phyloP scores from a whole-genome alignment of 2,888 invertebrate genomes.

The Stegana nigrithorax region DNA sequence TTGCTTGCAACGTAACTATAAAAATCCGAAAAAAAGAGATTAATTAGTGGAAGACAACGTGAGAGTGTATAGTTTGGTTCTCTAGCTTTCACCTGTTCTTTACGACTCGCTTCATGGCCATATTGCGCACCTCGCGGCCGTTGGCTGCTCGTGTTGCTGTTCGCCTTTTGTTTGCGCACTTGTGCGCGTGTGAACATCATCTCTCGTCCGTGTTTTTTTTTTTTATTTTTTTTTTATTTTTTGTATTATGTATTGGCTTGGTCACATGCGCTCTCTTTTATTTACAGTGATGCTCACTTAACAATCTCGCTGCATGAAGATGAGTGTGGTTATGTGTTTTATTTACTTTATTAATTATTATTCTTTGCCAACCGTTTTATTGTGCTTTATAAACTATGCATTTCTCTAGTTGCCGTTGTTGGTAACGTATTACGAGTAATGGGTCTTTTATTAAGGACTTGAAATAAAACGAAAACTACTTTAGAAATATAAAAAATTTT shows the following conservation, averaged over 20 bases:
- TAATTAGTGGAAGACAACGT: no score
- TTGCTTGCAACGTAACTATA: conserved; percentile 53
- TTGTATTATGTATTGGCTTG: no score
- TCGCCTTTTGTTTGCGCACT: conserved; percentile 71
- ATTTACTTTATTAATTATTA: background rate
- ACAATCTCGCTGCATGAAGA: background rate
- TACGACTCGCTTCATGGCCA: conserved; percentile 41
- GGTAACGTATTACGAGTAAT: no score
- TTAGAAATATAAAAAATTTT: no score
- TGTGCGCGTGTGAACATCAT: conserved; percentile 81
- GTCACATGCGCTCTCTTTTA: no score
- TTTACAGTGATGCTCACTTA: no score
- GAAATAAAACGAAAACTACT: no score
- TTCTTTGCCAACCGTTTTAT: background rate
- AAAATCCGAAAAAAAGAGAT: conserved; percentile 20
- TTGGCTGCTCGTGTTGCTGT: conserved; percentile 55
- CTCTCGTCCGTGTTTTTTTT: conserved; percentile 37
- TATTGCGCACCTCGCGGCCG: conserved; percentile 49
- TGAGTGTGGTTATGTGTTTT: conserved; percentile 10
- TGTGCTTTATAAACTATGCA: background rate
- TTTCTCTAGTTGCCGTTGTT: no score
- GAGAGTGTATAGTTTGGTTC: background rate
- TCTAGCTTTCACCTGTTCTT: background rate
- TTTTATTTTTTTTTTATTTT: background rate
- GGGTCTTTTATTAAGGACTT: no score